These are phyloP conservation scores for Cossypha niveicapilla DNA, from an alignment of 2,797 vertebrate genomes.

Conservation along the genomic window DNA sequence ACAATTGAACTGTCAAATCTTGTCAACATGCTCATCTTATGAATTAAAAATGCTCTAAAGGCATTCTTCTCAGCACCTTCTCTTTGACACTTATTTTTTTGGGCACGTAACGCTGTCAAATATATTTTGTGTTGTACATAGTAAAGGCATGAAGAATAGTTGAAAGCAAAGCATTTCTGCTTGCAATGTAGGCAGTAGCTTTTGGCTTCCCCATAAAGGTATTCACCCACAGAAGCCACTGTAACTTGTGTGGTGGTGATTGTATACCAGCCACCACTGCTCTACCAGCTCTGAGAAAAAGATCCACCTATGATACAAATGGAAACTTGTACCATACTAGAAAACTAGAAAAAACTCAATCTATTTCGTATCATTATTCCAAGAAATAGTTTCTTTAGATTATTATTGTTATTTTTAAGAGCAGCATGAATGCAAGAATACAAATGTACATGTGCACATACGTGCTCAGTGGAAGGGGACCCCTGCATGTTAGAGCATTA, in stretches of 20 bases:
- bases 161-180: neutral
- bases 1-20: constrained; percentile 15
- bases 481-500: neutral
- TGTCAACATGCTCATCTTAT: neutral
- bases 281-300: neutral
- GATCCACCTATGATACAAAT: neutral
- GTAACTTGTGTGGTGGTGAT: neutral
- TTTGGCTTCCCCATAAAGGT: neutral
- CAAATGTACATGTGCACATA: neutral
- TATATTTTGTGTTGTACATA: neutral
- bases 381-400: neutral
- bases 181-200: neutral
- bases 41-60: neutral
- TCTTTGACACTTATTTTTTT: neutral
- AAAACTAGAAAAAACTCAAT: neutral
- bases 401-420: neutral
- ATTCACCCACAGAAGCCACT: neutral
- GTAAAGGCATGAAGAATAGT: neutral
- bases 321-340: neutral
- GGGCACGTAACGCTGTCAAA: neutral
- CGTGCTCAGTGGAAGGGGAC: neutral
- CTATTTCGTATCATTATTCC: neutral
- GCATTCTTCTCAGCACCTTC: neutral
- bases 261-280: neutral
- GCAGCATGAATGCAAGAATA: neutral